Base-by-base conservation (phyloP, 2,888 invertebrate genomes). In the Sarcophaga carnaria region DNA sequence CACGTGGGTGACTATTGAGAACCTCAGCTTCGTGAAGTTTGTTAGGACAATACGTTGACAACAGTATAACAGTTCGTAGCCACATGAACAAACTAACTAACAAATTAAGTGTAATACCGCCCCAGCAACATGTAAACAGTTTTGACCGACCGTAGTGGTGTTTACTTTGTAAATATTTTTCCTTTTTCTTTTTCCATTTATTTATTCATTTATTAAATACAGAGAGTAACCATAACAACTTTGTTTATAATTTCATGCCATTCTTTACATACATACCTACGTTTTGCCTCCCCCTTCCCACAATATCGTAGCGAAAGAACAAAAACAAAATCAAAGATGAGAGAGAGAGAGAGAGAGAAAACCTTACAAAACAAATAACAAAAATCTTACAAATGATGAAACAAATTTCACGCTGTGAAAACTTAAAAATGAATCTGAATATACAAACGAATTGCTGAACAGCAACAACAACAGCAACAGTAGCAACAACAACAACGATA, bases 341-440 rank as follows among this genome's bases (percentile, higher is more conserved):
- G 37, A 8, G 2, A 2, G 8, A 8, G 8, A 37, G 1, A 37
- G 8, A 22, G 22, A 22, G 22, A 27, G 4, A 54, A 54, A 37
- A 83, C 71, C 54, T 81, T 63, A 59, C 67, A 76, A 84, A 79
- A 81, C 66, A 84, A 84, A 87, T 78, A 77, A 83, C 83, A 83
- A 86, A 54, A 81, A 81, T 87, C 87, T 79, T 87, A 79, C 79
- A 84, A 87, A 87, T 87, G 81, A 82, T 82, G 87, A 82, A 87
- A 87, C 87, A 84, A 87, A 87, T 84, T 81, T 87, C 87, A 87
- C 81, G 84, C 87, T 87, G 87, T 82, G 87, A 87, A 87, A 84
- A 81, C 84, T 87, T 81, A 84, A 87, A 87, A 84, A 84, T 82
- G 79, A 87, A 84, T 80, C 14, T 12, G 22, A 62, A 62, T 72